Evolutionary conservation across 2,113 vertebrate genomes (phyloP), one percentile per base, ranked within the genome.

Genomic region (Oplegnathus fasciatus): DNA sequence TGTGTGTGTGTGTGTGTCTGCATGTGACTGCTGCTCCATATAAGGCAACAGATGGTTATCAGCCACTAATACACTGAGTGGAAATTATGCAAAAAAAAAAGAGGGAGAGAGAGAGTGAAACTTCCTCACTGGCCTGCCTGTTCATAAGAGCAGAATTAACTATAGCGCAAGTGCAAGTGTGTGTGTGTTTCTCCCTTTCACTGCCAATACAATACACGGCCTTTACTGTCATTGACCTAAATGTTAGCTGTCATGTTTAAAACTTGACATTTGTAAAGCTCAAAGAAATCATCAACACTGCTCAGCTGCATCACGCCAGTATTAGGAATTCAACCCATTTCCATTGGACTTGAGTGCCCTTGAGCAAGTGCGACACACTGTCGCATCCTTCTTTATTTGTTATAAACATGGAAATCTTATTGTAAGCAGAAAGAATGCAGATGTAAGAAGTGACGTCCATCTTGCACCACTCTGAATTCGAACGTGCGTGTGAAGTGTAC

Each of bases 31-130:
- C 64, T 83, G 80, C 76, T 86, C 91, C 86, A 90, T 90, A 92
- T 86, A 93, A 91, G 90, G 90, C 74, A 89, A 75, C 74, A 48
- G 70, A 78, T 78, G 11, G 71, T 82, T 90, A 86, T 85, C 81
- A 72, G 57, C 26, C 13, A 2, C 52, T 57, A 54, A 77, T 77
- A 76, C 85, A 85, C 66, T 1, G 15, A 84, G 85, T 92, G 91
- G 90, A 94, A 93, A 88, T 86, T 91, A 92, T 94, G 93, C 91
- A 94, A 91, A 89, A 77, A 34, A 48, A 67, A 72, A 65, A 50
- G 84, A 84, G 68, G 78, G 24, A 66, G 60, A 15, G 18, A 84
- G 17, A 11, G 68, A 80, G 77, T 75, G 46, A 75, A 2, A 92
- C 90, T 93, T 92, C 91, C 89, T 89, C 79, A 75, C 44, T 37